Evolutionary conservation across 2,888 invertebrate species (phyloP), one percentile per base, ranked within the genome.

Genomic region (Xiphydria camelus): DNA sequence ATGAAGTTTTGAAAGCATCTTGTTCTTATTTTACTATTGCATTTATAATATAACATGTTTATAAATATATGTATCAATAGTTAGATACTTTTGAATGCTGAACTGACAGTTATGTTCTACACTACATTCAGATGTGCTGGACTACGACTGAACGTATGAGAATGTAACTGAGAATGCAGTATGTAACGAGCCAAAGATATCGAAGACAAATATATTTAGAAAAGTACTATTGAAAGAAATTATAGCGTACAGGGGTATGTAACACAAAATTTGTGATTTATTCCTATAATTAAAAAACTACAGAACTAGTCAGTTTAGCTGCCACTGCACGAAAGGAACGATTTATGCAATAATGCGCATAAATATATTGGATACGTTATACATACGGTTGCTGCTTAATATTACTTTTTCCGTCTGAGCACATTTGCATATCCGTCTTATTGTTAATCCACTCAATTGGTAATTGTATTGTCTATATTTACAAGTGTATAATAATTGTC

Each of bases 381-480:
- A 14, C n/a, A 52, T 57, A 59, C 53, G 49, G 58, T 60, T 57
- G 57, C 9, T 17, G 12, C 14, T 49, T 53, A 34, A 36, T 25
- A 29, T 29, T 42, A 34, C 19, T 18, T 17, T 45, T 54, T 61
- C 44, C 53, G 59, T 59, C 60, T 62, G 61, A 68, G 61, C 59
- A 62, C 60, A 62, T 60, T 51, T 46, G 62, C 55, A 59, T 36
- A 29, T 29, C 29, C 29, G 29, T 7, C 14, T 47, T 41, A 18
- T 33, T 45, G 34, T 47, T 50, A 51, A 42, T 25, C n/a, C 51
- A 52, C 55, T 59, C 51, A 46, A 45, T 52, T 59, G 53, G 45
- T 35, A 52, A 51, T 58, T 60, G 65, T 70, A 72, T 72, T 72
- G 70, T 72, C 70, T 68, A 66, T 66, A 68, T 70, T 57, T 66